Conservation (phyloP, 2,113 vertebrate species). For the Sigmodon hispidus region DNA sequence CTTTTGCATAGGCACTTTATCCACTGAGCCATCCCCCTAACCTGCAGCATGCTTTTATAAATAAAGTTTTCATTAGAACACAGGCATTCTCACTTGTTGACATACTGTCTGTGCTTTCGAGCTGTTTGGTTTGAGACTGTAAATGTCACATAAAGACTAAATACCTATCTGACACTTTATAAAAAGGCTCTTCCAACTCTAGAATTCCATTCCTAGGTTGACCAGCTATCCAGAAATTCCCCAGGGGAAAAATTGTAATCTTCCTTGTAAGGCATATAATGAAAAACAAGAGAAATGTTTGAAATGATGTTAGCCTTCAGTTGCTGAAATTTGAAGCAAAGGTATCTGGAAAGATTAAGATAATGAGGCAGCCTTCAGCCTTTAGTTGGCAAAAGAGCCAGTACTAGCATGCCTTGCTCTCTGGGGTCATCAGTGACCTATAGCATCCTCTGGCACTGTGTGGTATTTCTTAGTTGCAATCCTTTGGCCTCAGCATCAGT, state of each 20-base stretch:
- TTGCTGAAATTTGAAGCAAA: slow-evolving; percentile 24
- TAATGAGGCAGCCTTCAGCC: neutral
- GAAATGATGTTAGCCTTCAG: neutral
- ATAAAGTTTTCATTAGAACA: slow-evolving; percentile 59
- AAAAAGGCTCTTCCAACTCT: neutral
- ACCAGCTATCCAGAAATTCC: slow-evolving; percentile 2
- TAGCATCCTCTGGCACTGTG: neutral
- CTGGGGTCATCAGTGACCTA: neutral
- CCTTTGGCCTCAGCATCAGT: neutral
- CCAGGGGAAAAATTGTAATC: slow-evolving; percentile 16
- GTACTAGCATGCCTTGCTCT: neutral
- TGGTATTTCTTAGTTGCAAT: neutral
- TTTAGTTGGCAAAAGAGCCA: neutral
- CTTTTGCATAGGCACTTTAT: neutral
- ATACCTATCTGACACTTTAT: neutral
- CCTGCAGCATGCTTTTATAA: slow-evolving; percentile 41
- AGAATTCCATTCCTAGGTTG: slow-evolving; percentile 27
- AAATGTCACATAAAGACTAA: slow-evolving; percentile 2
- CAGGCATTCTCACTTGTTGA: slow-evolving; percentile 23
- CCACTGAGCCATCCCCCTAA: neutral
- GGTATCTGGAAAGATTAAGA: slow-evolving; percentile 14
- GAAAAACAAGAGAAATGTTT: slow-evolving; percentile 39
- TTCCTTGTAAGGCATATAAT: slow-evolving; percentile 28
- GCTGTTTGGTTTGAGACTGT: neutral
- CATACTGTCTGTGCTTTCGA: slow-evolving; percentile 6